These are phyloP conservation scores for Myopa tessellatipennis DNA, from an alignment of 2,888 invertebrate genomes.

Conservation along the genomic window DNA sequence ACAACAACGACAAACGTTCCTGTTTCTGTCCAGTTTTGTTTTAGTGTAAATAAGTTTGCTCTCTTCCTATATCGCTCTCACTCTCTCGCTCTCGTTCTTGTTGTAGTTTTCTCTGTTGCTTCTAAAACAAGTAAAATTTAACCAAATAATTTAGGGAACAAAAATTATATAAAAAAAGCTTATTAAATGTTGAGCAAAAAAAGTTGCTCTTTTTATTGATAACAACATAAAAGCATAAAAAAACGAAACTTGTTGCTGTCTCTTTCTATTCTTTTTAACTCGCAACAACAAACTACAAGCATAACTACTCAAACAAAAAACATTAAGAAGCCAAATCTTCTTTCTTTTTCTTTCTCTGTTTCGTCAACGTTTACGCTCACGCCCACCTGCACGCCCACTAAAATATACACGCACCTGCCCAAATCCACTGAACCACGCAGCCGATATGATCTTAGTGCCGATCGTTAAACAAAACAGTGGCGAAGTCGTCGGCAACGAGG, in stretches of 20 bases:
- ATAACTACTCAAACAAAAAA: not conserved
- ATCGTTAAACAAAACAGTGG: not conserved
- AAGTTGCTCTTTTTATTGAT: constrained; percentile 31
- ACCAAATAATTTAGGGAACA: too few species aligned
- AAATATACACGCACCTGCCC: not conserved
- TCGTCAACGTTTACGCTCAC: not conserved
- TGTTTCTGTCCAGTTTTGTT: not conserved
- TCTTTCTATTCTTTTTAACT: not conserved
- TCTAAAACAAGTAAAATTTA: not conserved
- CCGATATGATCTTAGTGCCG: not conserved
- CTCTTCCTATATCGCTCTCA: not conserved
- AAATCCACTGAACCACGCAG: not conserved
- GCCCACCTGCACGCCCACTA: not conserved
- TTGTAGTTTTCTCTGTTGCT: not conserved
- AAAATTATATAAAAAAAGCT: too few species aligned
- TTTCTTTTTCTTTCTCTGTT: not conserved
- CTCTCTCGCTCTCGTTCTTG: constrained; percentile 8
- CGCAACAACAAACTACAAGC: too few species aligned
- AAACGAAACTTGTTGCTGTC: not conserved
- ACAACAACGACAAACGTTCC: not conserved
- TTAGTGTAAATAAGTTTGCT: not conserved
- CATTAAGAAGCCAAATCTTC: not conserved
- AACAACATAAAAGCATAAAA: constrained; percentile 9
- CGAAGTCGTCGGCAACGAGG: not conserved
- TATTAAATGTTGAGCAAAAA: too few species aligned